Base-by-base conservation (phyloP, 2,797 vertebrate species). In the Betta splendens region DNA sequence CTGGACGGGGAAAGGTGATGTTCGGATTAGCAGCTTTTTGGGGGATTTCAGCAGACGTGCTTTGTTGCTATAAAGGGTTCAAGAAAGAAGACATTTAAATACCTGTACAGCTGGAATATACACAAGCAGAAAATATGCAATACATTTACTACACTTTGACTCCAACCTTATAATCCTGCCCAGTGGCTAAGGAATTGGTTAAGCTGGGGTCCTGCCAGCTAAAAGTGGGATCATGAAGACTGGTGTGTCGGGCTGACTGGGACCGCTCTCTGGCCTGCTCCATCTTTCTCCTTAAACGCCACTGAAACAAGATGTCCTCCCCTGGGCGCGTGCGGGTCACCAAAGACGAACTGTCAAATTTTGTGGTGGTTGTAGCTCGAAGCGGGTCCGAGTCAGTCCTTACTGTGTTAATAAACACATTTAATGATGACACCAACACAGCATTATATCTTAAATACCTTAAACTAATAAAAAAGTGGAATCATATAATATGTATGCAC, bases 281-380 rank as follows among this genome's bases (percentile, higher is more conserved):
- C 85, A 95, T 93, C 75, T 95, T 97, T 72, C 94, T 91, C 47
- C 91, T 90, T 48, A 95, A 87, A 31, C 95, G 91, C 95, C 95
- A 97, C 79, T 96, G 95, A 75, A 93, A 95, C 54, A 97, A 80
- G 70, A 97, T 95, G 80, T 97, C 95, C 3, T 96, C 90, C 51
- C 94, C 93, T 2, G 91, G 93, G 4, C 64, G 66, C 25, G 55
- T 25, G 9, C 61, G 58, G 3, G 74, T 45, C 3, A 38, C 51
- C 5, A 61, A 53, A 37, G 37, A 25, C 29, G 73, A 68, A 49
- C 79, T 21, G 48, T 25, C 17, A 25, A 33, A 21, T 23, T 52
- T 84, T 20, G 32, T 64, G 26, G 47, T 51, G 47, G 66, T 32
- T 1, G 31, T 28, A 17, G 37, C 26, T 18, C 40, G 38, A 11